Base-by-base conservation (phyloP, 2,797 vertebrate species). In the Cossypha niveicapilla region DNA sequence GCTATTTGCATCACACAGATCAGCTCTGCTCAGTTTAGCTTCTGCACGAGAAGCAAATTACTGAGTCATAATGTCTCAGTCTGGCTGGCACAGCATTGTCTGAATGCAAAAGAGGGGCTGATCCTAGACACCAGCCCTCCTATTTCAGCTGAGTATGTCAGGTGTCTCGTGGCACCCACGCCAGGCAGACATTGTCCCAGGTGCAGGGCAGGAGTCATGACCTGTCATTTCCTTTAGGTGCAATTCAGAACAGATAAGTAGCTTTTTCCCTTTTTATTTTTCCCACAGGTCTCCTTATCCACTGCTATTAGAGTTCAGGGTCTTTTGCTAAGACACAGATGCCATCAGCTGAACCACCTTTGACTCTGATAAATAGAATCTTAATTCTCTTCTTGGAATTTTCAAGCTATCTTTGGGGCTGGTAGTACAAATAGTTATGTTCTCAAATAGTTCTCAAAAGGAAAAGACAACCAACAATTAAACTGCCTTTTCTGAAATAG, bases 61-160 rank as follows among this genome's bases (percentile, higher is more conserved):
- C 67, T 97, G 94, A 93, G 97, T 97, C 96, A 96, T 96, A 21
- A 96, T 96, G 94, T 97, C 97, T 72, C 97, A 95, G 96, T 83
- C 97, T 95, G 61, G 96, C 95, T 15, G 97, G 96, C 89, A 94
- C 32, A 54, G 42, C 74, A 34, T 96, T 14, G 97, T 97, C 97
- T 98, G 93, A 61, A 63, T n/a, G 58, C 61, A 88, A 88, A 62
- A 48, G 56, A 47, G 21, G 57, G 77, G 27, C 54, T 18, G 51
- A 89, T 76, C 37, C 61, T 3, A 88, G 75, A 75, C 34, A 27
- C 13, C 39, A 44, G 44, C 34, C 42, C 32, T 78, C 41, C 44
- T 16, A 1, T n/a, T 76, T 65, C 80, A 68, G 24, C 62, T 22
- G 4, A 41, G 23, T 22, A 16, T 23, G 27, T 25, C 57, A 30